Conservation (phyloP, 2,797 vertebrate genomes). For the Columba guinea region DNA sequence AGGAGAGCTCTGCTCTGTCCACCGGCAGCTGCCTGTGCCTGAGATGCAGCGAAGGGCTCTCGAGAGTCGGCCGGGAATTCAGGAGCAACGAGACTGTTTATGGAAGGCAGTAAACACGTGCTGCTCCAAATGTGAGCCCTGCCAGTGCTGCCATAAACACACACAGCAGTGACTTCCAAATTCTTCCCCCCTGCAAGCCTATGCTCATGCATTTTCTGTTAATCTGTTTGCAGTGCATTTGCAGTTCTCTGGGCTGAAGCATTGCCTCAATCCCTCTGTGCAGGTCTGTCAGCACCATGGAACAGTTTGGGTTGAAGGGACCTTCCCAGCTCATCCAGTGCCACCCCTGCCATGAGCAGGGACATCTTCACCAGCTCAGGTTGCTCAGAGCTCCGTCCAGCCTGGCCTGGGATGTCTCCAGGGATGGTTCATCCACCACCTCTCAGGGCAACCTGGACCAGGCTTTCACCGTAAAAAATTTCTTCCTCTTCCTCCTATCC, state of each 20-base stretch:
- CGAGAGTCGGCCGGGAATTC: rapidly evolving
- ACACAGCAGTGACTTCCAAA: rapidly evolving
- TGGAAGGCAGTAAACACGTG: not conserved
- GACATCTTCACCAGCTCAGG: no score
- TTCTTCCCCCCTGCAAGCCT: not conserved
- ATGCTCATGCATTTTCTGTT: rapidly evolving
- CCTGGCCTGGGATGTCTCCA: no score
- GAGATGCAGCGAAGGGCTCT: not conserved
- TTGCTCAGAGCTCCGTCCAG: no score
- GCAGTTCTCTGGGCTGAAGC: not conserved
- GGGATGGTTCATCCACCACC: no score
- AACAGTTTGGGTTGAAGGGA: no score
- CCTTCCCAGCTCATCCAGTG: no score
- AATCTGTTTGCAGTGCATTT: no score
- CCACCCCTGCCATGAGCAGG: no score
- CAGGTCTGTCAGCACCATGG: not conserved
- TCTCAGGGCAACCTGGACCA: no score
- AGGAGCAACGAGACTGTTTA: not conserved
- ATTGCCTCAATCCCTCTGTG: rapidly evolving
- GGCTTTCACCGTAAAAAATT: no score
- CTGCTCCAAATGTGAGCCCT: not conserved
- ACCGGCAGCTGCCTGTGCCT: not conserved
- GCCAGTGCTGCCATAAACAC: not conserved
- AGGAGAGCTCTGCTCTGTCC: not conserved
- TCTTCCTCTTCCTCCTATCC: not conserved